phyloP scores from a whole-genome alignment of 2,888 invertebrate genomes.

The Pyrrhia umbra region DNA sequence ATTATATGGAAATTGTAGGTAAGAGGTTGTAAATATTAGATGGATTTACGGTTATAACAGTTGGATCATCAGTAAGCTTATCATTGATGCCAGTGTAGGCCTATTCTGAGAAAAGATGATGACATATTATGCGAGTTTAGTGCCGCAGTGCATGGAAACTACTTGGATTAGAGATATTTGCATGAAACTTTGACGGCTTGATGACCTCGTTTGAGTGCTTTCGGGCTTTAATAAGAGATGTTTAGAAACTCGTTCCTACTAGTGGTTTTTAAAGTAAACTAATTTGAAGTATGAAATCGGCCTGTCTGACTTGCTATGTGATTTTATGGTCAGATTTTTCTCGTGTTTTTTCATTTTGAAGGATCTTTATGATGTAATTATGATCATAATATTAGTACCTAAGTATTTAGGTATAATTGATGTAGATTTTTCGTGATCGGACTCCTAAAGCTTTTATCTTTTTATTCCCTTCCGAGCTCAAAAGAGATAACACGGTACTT shows the following conservation, averaged over 20 bases:
- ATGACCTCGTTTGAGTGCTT: not conserved
- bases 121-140: conserved; percentile 1
- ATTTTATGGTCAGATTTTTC: too few species aligned
- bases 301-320: too few species aligned
- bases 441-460: too few species aligned
- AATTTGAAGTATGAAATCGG: too few species aligned
- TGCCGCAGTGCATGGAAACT: not conserved
- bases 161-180: not conserved
- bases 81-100: conserved; percentile 18
- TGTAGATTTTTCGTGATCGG: too few species aligned
- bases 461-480: too few species aligned
- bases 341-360: too few species aligned
- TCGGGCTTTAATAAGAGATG: not conserved
- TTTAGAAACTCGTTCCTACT: not conserved
- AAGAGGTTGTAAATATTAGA: conserved; percentile 15
- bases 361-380: too few species aligned
- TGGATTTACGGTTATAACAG: conserved; percentile 21
- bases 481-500: not conserved
- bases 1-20: conserved; percentile 18
- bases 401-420: too few species aligned
- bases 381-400: too few species aligned
- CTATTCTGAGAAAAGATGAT: not conserved
- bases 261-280: too few species aligned
- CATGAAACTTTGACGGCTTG: not conserved
- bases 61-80: not conserved